A percentile compares a stretch with the other conserved stretches of the same genome.
Conservation (phyloP, 2,113 vertebrate species). For the Triplophysa rosa region DNA sequence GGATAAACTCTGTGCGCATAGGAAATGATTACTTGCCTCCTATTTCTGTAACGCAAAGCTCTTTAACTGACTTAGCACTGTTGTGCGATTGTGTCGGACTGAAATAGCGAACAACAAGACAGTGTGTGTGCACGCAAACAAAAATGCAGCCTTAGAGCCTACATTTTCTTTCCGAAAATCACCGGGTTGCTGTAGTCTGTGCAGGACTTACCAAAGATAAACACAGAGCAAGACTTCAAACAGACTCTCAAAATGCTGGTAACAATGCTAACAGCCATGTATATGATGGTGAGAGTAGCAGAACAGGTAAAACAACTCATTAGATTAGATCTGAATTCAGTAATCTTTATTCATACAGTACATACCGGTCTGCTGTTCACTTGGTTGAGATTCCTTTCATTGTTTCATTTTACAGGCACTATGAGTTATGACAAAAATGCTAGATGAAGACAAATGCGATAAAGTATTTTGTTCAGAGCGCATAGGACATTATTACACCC, state of each 20-base stretch:
- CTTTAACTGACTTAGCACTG: constrained; percentile 69
- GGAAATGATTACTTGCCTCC: constrained; percentile 72
- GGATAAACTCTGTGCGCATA: constrained; percentile 59
- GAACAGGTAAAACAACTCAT: constrained; percentile 74
- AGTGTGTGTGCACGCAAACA: background rate
- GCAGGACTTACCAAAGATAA: constrained; percentile 32
- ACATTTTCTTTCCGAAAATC: background rate
- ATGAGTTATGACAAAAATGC: constrained; percentile 6
- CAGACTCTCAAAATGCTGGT: constrained; percentile 76
- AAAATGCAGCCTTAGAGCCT: constrained; percentile 9
- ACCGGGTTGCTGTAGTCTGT: background rate
- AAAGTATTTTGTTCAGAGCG: no score
- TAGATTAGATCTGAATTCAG: background rate
- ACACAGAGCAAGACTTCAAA: constrained; percentile 23
- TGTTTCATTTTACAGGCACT: background rate
- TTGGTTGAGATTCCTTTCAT: background rate
- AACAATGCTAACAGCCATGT: constrained; percentile 83
- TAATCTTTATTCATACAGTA: background rate
- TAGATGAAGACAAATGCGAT: background rate
- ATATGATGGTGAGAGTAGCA: constrained; percentile 75
- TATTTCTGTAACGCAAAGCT: constrained; percentile 76
- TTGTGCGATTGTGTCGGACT: constrained; percentile 28
- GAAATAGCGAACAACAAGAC: background rate
- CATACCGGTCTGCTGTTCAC: background rate
- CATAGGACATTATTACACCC: background rate